Base-by-base conservation (phyloP, 2,797 vertebrate genomes). In the Acomys russatus region DNA sequence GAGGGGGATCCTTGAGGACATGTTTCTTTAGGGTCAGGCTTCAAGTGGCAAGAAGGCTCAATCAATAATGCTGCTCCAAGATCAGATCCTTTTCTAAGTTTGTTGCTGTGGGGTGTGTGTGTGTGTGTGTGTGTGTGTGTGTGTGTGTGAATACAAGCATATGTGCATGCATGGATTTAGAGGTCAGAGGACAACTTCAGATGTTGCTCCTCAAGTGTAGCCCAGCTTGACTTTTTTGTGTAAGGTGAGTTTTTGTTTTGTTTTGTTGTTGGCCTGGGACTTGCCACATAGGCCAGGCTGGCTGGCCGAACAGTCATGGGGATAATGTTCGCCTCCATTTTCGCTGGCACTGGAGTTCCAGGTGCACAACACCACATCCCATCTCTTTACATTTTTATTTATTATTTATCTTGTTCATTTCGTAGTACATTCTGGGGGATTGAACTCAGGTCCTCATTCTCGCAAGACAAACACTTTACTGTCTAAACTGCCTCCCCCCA, bases 41-140 rank as follows among this genome's bases (percentile, higher is more conserved):
- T 54, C 73, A 6, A 12, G 33, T 79, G 80, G 23, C 28, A 66
- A 76, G 78, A 73, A 9, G 64, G 1, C 20, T 86, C 66, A 35
- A 6, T 66, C 61, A 82, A 44, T 66, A 56, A 77, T 38, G 17
- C 22, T 44, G 28, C 84, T 88, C 20, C 18, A 68, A 80, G 61
- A 96, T 59, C n/a, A 84, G n/a, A 66, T 84, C 49, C 3, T 87
- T 85, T 64, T n/a, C 38, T 63, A 56, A 44, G 20, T n/a, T 78
- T 30, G n/a, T 88, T 70, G 49, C 23, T 38, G 22, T 87, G 33
- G 33, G 2, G 0, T 70, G 83, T 85, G n/a, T 70, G 23, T 54
- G 64, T 35, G 20, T 33, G 61, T 64, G 35, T 44, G 23, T 33
- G 51, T 54, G 23, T 64, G 23, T 82, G 56, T 8, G 6, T n/a